Conservation (phyloP, 1,140 invertebrate species). For the Cherax destructor region DNA sequence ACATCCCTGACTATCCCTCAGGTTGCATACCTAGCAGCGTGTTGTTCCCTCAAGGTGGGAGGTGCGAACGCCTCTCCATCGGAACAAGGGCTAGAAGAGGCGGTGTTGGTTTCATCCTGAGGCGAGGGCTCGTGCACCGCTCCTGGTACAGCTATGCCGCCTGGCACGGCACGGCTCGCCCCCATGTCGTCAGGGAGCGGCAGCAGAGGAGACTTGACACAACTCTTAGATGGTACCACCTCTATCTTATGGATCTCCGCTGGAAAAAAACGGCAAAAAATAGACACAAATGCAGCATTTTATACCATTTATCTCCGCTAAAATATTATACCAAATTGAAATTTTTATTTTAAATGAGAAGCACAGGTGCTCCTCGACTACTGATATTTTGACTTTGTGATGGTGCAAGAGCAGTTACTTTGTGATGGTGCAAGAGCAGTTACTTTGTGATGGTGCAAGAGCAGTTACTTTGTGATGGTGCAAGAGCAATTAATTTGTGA, state of each 20-base stretch:
- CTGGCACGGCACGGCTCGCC: not conserved
- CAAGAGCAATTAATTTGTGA: no score
- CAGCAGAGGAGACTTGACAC: not conserved
- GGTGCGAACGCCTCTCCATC: not conserved
- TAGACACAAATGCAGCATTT: no score
- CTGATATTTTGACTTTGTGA: no score
- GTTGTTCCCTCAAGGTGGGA: conserved; percentile 11
- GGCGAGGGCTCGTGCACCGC: not conserved
- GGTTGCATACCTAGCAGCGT: conserved; percentile 20
- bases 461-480: no score
- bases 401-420: no score
- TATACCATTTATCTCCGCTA: no score
- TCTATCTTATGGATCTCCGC: conserved; percentile 53
- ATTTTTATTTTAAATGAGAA: no score
- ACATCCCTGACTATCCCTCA: no score
- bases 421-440: no score
- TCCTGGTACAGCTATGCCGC: not conserved
- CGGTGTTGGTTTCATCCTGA: not conserved
- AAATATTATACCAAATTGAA: no score
- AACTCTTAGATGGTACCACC: conserved; percentile 6
- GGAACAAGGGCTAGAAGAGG: not conserved
- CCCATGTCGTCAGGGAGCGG: not conserved
- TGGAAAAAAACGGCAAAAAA: not conserved
- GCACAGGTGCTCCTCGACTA: no score
- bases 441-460: no score